A percentile compares a stretch with the other conserved stretches of the same genome.
Conservation (phyloP, 2,797 vertebrate genomes). For the Microchirus variegatus region DNA sequence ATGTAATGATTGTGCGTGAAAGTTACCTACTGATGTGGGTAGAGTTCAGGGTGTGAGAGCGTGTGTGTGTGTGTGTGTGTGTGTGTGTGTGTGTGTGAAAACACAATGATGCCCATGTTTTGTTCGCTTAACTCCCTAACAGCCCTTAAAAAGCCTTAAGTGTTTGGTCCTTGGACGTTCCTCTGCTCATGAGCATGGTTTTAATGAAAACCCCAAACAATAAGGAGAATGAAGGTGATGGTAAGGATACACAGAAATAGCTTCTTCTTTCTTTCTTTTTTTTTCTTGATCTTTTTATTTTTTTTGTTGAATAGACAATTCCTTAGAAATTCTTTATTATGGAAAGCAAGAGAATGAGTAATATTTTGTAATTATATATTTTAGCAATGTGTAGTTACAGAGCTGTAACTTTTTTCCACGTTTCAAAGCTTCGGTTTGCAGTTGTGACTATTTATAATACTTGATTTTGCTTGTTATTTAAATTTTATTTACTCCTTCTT, state of each 20-base stretch:
- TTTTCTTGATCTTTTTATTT: slow-evolving; percentile 67
- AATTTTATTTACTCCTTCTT: slow-evolving; percentile 68
- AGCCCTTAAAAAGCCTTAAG: slow-evolving; percentile 99
- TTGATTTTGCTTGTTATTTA: slow-evolving; percentile 88
- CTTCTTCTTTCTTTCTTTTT: slow-evolving; percentile 58
- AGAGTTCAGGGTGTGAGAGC: slow-evolving; percentile 41
- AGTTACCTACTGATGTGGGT: slow-evolving; percentile 57
- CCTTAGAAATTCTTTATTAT: slow-evolving; percentile 86
- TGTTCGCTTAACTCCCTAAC: slow-evolving; percentile 86
- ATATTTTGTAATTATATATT: slow-evolving; percentile 90
- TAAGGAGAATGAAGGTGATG: slow-evolving; percentile 69
- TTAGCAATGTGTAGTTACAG: slow-evolving; percentile 90
- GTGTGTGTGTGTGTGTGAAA: slow-evolving; percentile 27
- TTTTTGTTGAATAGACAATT: slow-evolving; percentile 88
- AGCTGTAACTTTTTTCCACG: slow-evolving; percentile 80
- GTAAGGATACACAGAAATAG: slow-evolving; percentile 79
- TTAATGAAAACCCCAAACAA: slow-evolving; percentile 83
- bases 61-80: slow-evolving; percentile 15
- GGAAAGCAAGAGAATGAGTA: slow-evolving; percentile 82
- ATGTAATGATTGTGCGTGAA: slow-evolving; percentile 89
- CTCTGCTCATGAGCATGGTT: slow-evolving; percentile 91
- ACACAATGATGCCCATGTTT: slow-evolving; percentile 84
- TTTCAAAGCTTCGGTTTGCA: slow-evolving; percentile 88
- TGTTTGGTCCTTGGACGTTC: slow-evolving; percentile 92
- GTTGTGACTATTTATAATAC: slow-evolving; percentile 93